These are phyloP conservation scores for Machimus rusticus DNA, from an alignment of 2,888 invertebrate species.

Conservation along the genomic window DNA sequence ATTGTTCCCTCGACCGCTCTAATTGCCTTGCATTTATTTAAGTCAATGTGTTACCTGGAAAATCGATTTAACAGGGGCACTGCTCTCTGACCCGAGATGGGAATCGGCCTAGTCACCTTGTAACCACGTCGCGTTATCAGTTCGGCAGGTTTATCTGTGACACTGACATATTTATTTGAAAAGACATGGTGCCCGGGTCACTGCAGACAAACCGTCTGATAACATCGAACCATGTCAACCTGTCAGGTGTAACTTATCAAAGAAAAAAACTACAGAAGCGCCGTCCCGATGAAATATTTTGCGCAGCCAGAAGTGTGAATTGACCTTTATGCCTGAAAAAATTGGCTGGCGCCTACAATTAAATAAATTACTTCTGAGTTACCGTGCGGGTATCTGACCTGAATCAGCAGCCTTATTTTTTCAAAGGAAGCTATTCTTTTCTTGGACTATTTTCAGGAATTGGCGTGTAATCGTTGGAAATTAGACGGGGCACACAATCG, in stretches of 20 bases:
- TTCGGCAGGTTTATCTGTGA: slow-evolving; percentile 18
- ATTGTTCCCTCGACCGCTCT: neutral
- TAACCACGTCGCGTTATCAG: slow-evolving; percentile 17
- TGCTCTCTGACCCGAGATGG: slow-evolving; percentile 18
- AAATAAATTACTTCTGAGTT: slow-evolving; percentile 14
- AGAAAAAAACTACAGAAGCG: neutral
- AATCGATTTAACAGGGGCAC: slow-evolving; percentile 18
- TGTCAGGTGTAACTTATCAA: slow-evolving; percentile 27
- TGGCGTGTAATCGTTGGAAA: neutral
- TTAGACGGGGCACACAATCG: neutral
- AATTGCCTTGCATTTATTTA: slow-evolving; percentile 25
- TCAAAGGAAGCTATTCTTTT: neutral
- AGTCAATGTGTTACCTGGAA: slow-evolving; percentile 35
- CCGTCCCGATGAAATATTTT: neutral
- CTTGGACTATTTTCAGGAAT: neutral
- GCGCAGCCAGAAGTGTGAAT: slow-evolving; percentile 6
- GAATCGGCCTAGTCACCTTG: slow-evolving; percentile 9
- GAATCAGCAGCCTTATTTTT: neutral
- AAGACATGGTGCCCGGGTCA: neutral
- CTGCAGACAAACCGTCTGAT: neutral
- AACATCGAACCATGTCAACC: neutral
- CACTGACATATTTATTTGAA: slow-evolving; percentile 35
- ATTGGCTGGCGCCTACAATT: neutral
- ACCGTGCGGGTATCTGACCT: neutral
- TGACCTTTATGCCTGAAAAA: neutral